Base-by-base conservation (phyloP, 2,113 vertebrate genomes). In the Platichthys stellatus region DNA sequence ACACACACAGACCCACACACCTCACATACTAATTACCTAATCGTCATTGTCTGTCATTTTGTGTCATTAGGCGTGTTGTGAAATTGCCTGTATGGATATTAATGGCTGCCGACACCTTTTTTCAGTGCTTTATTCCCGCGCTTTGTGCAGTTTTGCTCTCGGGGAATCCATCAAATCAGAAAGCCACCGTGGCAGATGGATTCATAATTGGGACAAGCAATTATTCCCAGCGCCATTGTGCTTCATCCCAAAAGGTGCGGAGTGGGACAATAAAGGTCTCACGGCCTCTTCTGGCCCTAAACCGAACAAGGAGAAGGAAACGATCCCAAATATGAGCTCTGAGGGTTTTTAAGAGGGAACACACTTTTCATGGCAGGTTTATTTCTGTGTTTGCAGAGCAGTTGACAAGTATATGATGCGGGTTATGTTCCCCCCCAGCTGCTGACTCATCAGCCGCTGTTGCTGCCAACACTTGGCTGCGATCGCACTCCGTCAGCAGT, bases 181-280 rank as follows among this genome's bases (percentile, higher is more conserved):
- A 78, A 87, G 78, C 72, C 59, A 73, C 68, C n/a, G 4, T 28
- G 15, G 78, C 83, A 87, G 87, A 90, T 85, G 86, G 85, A 89
- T 83, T 84, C 87, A 77, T 92, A 92, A 92, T 89, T 88, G 86
- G 76, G 76, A 84, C 80, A 76, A 85, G 86, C 83, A 86, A 85
- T 92, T 90, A 90, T 88, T 89, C 86, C 62, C 80, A 63, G 76
- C 35, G 51, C 72, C 56, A 51, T 64, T 75, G 65, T 81, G 85
- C 81, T 89, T 82, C 74, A 68, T 59, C 53, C 7, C 7, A 4
- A 86, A 88, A 90, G 80, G 63, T 45, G 57, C 21, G 0, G 18
- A 70, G 28, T 1, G 0, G 61, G 63, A 81, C 81, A 78, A 78
- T 87, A 69, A 1, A 15, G 45, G 63, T n/a, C 11, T 68, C 72